Evolutionary conservation across 2,797 vertebrate species (phyloP).

Genomic region (Selene dorsalis): DNA sequence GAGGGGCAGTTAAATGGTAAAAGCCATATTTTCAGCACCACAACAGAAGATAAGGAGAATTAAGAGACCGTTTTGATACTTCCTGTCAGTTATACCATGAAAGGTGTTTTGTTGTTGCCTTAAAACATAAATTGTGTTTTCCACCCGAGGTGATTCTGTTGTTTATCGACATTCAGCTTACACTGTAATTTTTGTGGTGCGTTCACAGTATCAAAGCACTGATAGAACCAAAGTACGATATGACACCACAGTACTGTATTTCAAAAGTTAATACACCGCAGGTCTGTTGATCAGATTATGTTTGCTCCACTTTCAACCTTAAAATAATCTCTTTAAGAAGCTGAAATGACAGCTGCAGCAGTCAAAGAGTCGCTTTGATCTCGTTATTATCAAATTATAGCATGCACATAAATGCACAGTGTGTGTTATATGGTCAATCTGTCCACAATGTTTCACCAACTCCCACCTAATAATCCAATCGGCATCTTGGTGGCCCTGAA

Average conservation of each 20-base stretch:
- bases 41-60: not conserved
- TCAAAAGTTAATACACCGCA: constrained; percentile 15
- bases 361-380: constrained; percentile 34
- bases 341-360: constrained; percentile 18
- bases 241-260: constrained; percentile 12
- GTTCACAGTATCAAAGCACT: constrained; percentile 32
- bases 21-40: constrained; percentile 4
- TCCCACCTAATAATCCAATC: constrained; percentile 32
- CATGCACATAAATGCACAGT: constrained; percentile 13
- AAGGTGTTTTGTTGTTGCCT: constrained; percentile 34
- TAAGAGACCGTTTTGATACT: not conserved
- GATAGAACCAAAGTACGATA: constrained; percentile 9
- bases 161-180: constrained; percentile 32
- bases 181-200: constrained; percentile 11
- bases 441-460: constrained; percentile 9
- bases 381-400: constrained; percentile 31
- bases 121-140: constrained; percentile 22
- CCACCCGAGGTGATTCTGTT: not conserved
- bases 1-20: not conserved
- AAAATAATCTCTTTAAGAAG: constrained; percentile 48
- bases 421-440: constrained; percentile 6
- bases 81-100: constrained; percentile 9
- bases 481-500: not conserved
- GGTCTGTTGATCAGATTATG: constrained; percentile 46
- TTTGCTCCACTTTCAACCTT: constrained; percentile 36